These are phyloP conservation scores for Lordiphosa clarofinis DNA, from an alignment of 1,140 invertebrate species.

Conservation along the genomic window DNA sequence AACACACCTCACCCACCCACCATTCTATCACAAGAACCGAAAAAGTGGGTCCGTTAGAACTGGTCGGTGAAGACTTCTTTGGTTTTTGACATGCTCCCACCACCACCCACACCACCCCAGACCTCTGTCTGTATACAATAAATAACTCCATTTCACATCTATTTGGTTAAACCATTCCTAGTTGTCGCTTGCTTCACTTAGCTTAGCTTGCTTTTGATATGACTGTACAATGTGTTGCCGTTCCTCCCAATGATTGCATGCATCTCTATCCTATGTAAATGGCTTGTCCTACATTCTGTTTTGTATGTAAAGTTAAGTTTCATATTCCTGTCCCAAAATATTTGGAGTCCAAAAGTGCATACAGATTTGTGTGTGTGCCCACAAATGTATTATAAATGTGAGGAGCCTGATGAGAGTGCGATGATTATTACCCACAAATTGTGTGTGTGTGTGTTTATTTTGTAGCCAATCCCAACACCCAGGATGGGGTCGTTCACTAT, in stretches of 20 bases:
- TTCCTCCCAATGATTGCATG: too few relatives aligned
- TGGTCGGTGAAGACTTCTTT: constrained; percentile 38
- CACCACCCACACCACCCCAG: too few relatives aligned
- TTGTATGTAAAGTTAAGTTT: neutral
- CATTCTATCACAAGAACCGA: constrained; percentile 12
- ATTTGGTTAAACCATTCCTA: too few relatives aligned
- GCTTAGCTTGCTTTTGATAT: too few relatives aligned
- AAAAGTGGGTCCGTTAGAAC: neutral
- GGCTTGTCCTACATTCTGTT: too few relatives aligned
- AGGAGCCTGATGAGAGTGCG: neutral
- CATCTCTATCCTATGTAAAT: neutral
- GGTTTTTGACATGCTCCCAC: too few relatives aligned
- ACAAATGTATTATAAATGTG: neutral
- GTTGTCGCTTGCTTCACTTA: too few relatives aligned
- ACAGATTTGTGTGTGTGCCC: neutral
- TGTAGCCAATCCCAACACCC: constrained; percentile 80
- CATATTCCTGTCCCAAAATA: neutral
- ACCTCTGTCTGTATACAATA: too few relatives aligned
- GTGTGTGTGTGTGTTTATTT: constrained; percentile 31
- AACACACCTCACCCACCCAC: constrained; percentile 26
- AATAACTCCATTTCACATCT: too few relatives aligned
- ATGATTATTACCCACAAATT: constrained; percentile 10
- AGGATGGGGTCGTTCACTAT: constrained; percentile 84
- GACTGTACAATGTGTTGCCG: neutral
- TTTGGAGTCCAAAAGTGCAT: neutral